Conservation (phyloP, 2,797 vertebrate genomes). For the Synanceia verrucosa region DNA sequence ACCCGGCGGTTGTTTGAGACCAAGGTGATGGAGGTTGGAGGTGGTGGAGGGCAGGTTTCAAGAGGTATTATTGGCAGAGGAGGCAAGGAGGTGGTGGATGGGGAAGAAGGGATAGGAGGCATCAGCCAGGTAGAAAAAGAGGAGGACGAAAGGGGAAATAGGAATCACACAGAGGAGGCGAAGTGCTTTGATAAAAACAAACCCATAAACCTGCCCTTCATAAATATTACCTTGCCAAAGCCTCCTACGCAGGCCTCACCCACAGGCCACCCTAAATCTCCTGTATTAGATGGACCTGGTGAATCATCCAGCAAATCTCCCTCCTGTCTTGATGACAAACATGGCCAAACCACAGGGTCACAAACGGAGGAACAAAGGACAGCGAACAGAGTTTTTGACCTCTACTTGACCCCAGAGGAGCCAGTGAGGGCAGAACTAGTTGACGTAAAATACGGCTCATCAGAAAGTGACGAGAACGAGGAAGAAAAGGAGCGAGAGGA, state of each 20-base stretch:
- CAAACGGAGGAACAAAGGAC: neutral
- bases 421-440: conserved; percentile 82
- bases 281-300: neutral
- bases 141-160: conserved; percentile 29
- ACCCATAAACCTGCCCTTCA: conserved; percentile 41
- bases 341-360: neutral
- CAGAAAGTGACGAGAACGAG: conserved; percentile 83
- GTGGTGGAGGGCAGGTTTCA: conserved; percentile 22
- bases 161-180: conserved; percentile 20
- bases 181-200: conserved; percentile 42
- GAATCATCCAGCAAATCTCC: conserved; percentile 25
- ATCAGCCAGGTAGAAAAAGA: conserved; percentile 35
- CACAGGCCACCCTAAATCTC: conserved; percentile 31
- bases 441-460: conserved; percentile 84
- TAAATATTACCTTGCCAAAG: conserved; percentile 41
- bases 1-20: conserved; percentile 90
- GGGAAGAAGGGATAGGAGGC: conserved; percentile 27
- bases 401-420: conserved; percentile 55
- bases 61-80: conserved; percentile 39
- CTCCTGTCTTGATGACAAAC: conserved; percentile 5
- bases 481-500: conserved; percentile 72
- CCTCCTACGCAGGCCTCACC: neutral
- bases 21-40: conserved; percentile 75
- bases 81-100: conserved; percentile 36
- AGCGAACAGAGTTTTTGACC: neutral